Conservation (phyloP, 2,113 vertebrate species). For the Dipodomys stephensi region DNA sequence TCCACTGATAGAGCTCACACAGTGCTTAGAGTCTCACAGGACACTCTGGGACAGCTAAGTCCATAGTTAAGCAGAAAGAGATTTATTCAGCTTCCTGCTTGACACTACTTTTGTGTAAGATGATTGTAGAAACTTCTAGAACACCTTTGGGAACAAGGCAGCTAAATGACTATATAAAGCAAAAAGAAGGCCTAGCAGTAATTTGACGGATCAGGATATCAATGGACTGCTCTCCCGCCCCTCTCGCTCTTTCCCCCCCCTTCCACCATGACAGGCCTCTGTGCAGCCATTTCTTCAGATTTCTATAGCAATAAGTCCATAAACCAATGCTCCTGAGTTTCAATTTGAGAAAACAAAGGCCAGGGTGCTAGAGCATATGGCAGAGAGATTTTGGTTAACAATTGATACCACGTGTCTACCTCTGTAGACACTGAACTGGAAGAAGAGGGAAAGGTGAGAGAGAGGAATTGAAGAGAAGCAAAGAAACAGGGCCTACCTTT, state of each 20-base stretch:
- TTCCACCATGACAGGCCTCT: background rate
- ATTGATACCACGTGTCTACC: background rate
- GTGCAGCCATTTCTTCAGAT: background rate
- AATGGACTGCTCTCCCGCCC: too few species aligned
- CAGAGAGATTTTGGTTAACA: background rate
- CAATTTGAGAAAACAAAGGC: background rate
- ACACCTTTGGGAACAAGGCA: background rate
- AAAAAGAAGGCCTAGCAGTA: background rate
- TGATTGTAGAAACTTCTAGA: background rate
- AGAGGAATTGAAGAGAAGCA: too few species aligned
- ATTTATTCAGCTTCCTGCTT: background rate
- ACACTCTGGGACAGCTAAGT: background rate
- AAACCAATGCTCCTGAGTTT: background rate
- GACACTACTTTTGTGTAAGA: background rate
- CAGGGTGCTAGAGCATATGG: background rate
- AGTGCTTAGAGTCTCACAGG: background rate
- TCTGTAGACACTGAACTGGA: background rate
- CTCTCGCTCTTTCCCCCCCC: background rate
- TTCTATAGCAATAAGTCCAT: background rate
- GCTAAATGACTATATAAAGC: background rate
- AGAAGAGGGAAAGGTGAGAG: background rate
- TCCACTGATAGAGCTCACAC: background rate
- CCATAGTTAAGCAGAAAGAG: background rate
- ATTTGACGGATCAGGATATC: background rate
- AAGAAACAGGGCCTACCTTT: too few species aligned